Evolutionary conservation across 2,888 invertebrate genomes (phyloP), one percentile per base, ranked within the genome.

Genomic region (Diadegma fenestrale): DNA sequence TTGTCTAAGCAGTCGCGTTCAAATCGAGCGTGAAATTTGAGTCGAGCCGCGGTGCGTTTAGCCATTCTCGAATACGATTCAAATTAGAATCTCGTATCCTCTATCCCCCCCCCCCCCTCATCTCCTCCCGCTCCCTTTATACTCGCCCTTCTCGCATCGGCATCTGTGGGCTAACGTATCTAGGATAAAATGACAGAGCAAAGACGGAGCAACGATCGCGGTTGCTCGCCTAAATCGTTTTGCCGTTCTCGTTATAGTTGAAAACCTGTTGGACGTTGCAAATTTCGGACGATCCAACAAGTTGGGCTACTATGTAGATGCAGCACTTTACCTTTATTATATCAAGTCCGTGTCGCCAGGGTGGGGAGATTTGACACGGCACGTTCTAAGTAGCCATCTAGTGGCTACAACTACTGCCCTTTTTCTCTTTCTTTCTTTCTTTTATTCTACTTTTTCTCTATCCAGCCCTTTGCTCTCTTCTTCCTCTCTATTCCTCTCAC

Each of bases 321-420:
- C 45, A 82, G 63, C 80, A 85, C 79, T 86, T 86, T 68, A 79
- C 79, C 61, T 79, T 83, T 85, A 80, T 77, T 72, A 69, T 73
- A 82, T 75, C 82, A 84, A 83, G 85, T 85, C 82, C 73, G 75
- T 79, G 78, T 80, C 68, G 30, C 30, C 17, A 22, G 73, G 85
- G 84, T 90, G 89, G 90, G 89, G 89, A 85, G 87, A 88, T 89
- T 88, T 85, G 88, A 90, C 89, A 88, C 89, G 90, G 88, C 88
- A 90, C 90, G 88, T 91, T 89, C 91, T 91, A 91, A 92, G 90
- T 92, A 91, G 91, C 92, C 89, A 92, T 92, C 91, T 91, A 90
- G 90, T 89, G 85, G 86, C 87, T 85, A 86, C 73, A 73, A 81
- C 79, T 75, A 30, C 69, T 66, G 26, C 69, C 68, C 51, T 61